These are phyloP conservation scores for Tinea trinotella DNA, from an alignment of 2,888 invertebrate species.

Conservation along the genomic window DNA sequence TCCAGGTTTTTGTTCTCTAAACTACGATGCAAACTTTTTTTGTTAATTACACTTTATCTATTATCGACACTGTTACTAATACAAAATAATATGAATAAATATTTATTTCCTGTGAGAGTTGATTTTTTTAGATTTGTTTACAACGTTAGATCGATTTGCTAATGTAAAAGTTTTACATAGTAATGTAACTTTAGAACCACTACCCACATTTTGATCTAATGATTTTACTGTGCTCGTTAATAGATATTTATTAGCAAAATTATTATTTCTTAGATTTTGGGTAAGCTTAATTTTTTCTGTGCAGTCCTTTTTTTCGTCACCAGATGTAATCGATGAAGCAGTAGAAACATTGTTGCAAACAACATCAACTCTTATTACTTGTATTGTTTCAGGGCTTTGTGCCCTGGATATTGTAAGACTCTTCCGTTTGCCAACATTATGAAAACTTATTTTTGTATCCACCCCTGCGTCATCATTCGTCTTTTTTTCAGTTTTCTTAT, in stretches of 20 bases:
- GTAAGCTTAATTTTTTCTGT: constrained; percentile 22
- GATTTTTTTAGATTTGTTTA: not conserved
- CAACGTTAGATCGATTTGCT: constrained; percentile 34
- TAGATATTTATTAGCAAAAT: constrained; percentile 47
- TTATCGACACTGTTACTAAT: constrained; percentile 18
- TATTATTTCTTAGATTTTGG: constrained; percentile 25
- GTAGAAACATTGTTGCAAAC: constrained; percentile 38
- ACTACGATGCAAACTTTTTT: constrained; percentile 12
- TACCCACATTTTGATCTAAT: constrained; percentile 48
- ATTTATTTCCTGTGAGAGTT: not conserved
- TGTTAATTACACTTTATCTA: constrained; percentile 17
- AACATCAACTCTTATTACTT: constrained; percentile 65
- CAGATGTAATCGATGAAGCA: constrained; percentile 31
- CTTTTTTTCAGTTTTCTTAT: constrained; percentile 26
- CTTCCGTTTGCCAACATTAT: constrained; percentile 50
- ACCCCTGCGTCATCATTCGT: constrained; percentile 24
- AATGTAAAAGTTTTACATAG: constrained; percentile 61
- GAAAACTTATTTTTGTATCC: constrained; percentile 44
- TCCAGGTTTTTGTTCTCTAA: constrained; percentile 27
- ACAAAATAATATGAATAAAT: not conserved
- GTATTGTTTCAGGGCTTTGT: constrained; percentile 60
- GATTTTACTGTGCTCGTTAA: constrained; percentile 53
- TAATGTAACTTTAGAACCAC: constrained; percentile 57
- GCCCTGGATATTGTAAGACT: constrained; percentile 58
- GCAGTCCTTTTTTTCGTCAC: constrained; percentile 32